These are phyloP conservation scores for Trichogramma pretiosum DNA, from an alignment of 1,140 invertebrate genomes.

Conservation along the genomic window DNA sequence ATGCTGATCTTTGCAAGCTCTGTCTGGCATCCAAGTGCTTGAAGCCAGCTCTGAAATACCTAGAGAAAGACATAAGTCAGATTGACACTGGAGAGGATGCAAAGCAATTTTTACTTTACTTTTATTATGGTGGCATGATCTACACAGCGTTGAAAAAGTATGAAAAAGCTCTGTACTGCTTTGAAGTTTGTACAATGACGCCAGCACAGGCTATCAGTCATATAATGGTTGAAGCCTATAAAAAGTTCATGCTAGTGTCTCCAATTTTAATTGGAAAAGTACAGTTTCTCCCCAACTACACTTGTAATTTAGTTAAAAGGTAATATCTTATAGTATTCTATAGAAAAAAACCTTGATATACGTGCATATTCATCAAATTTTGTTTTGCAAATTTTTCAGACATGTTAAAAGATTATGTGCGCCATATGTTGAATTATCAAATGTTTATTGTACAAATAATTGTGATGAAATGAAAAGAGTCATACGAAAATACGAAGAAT, in stretches of 20 bases:
- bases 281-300: slow-evolving; percentile 74
- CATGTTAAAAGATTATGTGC: slow-evolving; percentile 86
- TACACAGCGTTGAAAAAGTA: slow-evolving; percentile 89
- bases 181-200: slow-evolving; percentile 89
- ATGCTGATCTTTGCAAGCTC: slow-evolving; percentile 86
- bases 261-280: slow-evolving; percentile 86
- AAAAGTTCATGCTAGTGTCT: slow-evolving; percentile 89
- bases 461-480: slow-evolving; percentile 60
- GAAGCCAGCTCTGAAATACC: slow-evolving; percentile 80
- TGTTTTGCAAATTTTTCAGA: slow-evolving; percentile 35
- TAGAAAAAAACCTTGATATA: background rate
- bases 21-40: slow-evolving; percentile 87
- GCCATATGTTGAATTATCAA: slow-evolving; percentile 85
- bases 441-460: slow-evolving; percentile 69
- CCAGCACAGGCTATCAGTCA: slow-evolving; percentile 88
- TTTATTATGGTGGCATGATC: slow-evolving; percentile 97
- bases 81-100: slow-evolving; percentile 82
- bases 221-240: slow-evolving; percentile 94
- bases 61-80: slow-evolving; percentile 85
- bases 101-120: slow-evolving; percentile 88
- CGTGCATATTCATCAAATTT: slow-evolving; percentile 1
- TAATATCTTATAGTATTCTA: slow-evolving; percentile 20
- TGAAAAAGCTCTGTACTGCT: slow-evolving; percentile 86
- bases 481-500: slow-evolving; percentile 71
- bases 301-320: slow-evolving; percentile 72